Evolutionary conservation across 2,113 vertebrate species (phyloP).

Genomic region (Puma concolor): DNA sequence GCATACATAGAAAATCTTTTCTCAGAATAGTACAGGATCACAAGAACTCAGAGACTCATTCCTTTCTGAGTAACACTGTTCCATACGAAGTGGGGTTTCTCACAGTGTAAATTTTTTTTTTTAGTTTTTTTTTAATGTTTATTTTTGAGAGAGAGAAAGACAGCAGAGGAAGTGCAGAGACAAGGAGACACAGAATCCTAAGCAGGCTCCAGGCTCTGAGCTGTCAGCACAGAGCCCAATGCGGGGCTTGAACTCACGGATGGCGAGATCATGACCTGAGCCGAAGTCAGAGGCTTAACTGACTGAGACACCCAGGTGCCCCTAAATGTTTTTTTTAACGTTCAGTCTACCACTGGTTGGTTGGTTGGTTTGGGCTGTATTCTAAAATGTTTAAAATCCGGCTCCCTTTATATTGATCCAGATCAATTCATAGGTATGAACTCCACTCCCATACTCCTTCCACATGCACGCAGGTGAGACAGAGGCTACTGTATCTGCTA

Average conservation of each 20-base stretch:
- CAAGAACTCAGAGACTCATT: neutral
- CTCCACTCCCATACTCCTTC: neutral
- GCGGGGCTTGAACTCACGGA: too few relatives aligned
- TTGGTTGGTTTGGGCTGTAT: neutral
- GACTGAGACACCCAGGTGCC: too few relatives aligned
- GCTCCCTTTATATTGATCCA: neutral
- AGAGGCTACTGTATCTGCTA: neutral
- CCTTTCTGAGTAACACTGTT: neutral
- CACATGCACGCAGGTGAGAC: neutral
- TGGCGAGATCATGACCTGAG: too few relatives aligned
- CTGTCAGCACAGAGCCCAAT: too few relatives aligned
- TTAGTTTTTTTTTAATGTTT: too few relatives aligned
- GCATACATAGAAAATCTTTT: neutral
- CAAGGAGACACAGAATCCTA: too few relatives aligned
- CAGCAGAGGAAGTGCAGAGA: too few relatives aligned
- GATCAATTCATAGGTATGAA: neutral
- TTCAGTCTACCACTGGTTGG: neutral
- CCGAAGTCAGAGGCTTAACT: too few relatives aligned
- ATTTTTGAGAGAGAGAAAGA: too few relatives aligned
- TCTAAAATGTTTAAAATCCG: constrained; percentile 1
- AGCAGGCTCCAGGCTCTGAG: too few relatives aligned
- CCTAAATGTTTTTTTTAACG: neutral
- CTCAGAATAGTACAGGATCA: neutral
- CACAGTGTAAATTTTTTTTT: neutral
- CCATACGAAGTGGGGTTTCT: neutral